phyloP scores from a whole-genome alignment of 2,797 vertebrate genomes.

The Smutsia temminckii region DNA sequence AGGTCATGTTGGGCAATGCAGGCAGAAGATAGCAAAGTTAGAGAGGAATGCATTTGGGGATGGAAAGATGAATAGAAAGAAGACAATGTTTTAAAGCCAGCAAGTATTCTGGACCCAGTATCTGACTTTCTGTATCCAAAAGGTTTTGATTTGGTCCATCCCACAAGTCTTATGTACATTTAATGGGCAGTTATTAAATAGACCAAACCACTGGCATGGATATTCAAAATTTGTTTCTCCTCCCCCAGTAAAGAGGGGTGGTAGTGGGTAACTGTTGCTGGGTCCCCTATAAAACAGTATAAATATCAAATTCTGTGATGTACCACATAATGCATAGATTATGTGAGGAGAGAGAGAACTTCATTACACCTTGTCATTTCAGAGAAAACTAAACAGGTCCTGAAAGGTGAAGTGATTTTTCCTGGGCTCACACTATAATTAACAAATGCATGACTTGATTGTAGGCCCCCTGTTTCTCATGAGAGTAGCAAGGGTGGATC shows the following conservation, averaged over 20 bases:
- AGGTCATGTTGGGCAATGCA: not conserved
- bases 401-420: not conserved
- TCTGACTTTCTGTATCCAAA: not conserved
- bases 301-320: not conserved
- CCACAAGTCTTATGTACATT: not conserved
- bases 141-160: not conserved
- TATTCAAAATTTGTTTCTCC: not conserved
- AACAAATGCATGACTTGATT: not conserved
- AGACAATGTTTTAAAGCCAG: not conserved
- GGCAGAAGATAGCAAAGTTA: not conserved
- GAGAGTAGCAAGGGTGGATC: not conserved
- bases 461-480: not conserved
- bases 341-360: not conserved
- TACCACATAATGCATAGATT: not conserved
- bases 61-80: not conserved
- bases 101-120: not conserved
- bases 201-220: not conserved
- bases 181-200: not conserved
- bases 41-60: not conserved
- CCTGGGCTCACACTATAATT: not conserved
- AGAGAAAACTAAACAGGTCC: not conserved
- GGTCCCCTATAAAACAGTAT: not conserved
- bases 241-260: not conserved
- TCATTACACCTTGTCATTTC: not conserved
- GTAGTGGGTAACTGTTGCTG: not conserved